Evolutionary conservation across 2,797 vertebrate genomes (phyloP).

Genomic region (Enteromius fasciolatus): DNA sequence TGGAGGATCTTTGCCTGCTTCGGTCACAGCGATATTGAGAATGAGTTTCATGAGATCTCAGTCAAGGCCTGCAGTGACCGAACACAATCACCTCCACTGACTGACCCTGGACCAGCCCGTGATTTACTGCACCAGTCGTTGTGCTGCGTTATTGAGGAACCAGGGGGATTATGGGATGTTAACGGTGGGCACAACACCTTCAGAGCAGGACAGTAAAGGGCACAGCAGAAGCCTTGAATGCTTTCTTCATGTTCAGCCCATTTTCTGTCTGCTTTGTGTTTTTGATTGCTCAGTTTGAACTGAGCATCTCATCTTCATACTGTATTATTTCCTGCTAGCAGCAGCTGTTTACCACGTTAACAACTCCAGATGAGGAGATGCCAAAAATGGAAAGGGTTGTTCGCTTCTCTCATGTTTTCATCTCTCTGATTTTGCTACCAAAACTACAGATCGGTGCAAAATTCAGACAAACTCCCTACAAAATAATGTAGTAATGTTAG

Average conservation of each 20-base stretch:
- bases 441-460: background rate
- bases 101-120: constrained; percentile 16
- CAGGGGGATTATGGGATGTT: constrained; percentile 16
- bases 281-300: background rate
- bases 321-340: background rate
- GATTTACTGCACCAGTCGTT: constrained; percentile 37
- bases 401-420: background rate
- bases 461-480: no score
- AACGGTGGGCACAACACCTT: background rate
- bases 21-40: background rate
- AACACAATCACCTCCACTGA: constrained; percentile 32
- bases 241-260: background rate
- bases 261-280: background rate
- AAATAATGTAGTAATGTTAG: no score
- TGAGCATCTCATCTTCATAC: background rate
- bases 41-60: constrained; percentile 25
- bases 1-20: background rate
- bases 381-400: background rate
- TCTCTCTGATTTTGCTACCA: background rate
- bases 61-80: constrained; percentile 6
- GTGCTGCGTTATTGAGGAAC: background rate
- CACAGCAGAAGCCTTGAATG: background rate
- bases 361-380: background rate
- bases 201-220: constrained; percentile 14
- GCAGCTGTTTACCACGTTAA: background rate